Evolutionary conservation across 2,797 vertebrate genomes (phyloP).

Genomic region (Tympanoctomys barrerae): DNA sequence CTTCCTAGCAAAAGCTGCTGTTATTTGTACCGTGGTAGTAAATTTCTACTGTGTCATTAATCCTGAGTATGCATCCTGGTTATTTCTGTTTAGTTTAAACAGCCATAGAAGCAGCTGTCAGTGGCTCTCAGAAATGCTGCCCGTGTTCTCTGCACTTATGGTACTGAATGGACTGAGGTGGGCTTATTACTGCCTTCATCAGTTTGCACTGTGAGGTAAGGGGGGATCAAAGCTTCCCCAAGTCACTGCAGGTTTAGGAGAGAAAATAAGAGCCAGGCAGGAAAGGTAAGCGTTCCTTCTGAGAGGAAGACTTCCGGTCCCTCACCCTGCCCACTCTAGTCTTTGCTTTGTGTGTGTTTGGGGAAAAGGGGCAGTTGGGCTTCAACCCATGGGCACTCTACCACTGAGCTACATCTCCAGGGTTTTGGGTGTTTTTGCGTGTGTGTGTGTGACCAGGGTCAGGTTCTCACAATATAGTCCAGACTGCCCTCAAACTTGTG

Average conservation of each 20-base stretch:
- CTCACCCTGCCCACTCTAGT: too few species aligned
- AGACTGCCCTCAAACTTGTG: background rate
- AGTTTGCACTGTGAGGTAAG: background rate
- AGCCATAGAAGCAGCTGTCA: background rate
- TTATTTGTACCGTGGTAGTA: background rate
- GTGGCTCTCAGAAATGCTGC: background rate
- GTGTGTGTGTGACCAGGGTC: too few species aligned
- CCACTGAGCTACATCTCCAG: background rate
- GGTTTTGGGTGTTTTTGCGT: background rate
- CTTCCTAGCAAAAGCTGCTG: background rate
- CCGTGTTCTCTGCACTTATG: too few species aligned
- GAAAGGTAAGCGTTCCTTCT: background rate
- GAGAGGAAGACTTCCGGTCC: background rate
- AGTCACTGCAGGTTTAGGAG: background rate
- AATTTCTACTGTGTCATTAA: background rate
- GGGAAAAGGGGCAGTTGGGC: too few species aligned
- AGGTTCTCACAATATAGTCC: background rate
- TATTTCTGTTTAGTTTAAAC: background rate
- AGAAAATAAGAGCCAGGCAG: background rate
- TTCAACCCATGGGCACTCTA: background rate
- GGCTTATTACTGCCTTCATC: background rate
- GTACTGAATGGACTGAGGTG: background rate
- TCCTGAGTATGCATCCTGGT: conserved; percentile 44
- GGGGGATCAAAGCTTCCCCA: background rate
- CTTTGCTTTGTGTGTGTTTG: background rate